A percentile compares a stretch with the other conserved stretches of the same genome.
Evolutionary conservation across 2,113 vertebrate genomes (phyloP).

Genomic region (Acrocephalus arundinaceus): DNA sequence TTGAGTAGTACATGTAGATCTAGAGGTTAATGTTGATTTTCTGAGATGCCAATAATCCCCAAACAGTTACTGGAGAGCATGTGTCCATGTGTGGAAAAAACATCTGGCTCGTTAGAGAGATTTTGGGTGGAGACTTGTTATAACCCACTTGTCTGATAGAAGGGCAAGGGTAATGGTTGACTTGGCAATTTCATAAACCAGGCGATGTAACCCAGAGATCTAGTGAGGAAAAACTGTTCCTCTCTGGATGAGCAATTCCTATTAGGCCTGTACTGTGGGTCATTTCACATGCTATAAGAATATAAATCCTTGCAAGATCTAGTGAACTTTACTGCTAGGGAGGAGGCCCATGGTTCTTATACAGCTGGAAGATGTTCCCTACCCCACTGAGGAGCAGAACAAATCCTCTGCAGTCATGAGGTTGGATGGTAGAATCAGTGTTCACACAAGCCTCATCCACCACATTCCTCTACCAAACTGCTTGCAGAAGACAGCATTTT

Average conservation of each 20-base stretch:
- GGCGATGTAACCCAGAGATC: background rate
- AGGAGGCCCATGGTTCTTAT: background rate
- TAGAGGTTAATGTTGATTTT: background rate
- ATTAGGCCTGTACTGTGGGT: background rate
- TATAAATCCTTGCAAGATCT: background rate
- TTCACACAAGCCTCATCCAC: background rate
- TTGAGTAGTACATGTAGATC: background rate
- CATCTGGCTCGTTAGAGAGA: background rate
- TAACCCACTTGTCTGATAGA: background rate
- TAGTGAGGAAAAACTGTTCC: background rate
- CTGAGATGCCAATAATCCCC: background rate
- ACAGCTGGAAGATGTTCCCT: background rate
- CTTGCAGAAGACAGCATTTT: background rate
- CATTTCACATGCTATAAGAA: background rate
- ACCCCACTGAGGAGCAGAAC: accelerated
- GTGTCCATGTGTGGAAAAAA: background rate
- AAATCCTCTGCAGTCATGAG: background rate
- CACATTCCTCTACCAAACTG: background rate
- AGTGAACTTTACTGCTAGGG: background rate
- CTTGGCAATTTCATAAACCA: background rate
- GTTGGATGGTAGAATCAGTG: background rate
- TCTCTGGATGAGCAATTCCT: background rate
- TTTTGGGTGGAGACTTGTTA: background rate
- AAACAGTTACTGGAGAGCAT: background rate
- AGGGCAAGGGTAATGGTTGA: background rate